Base-by-base conservation (phyloP, 1,140 invertebrate genomes). In the Temnothorax curvispinosus region DNA sequence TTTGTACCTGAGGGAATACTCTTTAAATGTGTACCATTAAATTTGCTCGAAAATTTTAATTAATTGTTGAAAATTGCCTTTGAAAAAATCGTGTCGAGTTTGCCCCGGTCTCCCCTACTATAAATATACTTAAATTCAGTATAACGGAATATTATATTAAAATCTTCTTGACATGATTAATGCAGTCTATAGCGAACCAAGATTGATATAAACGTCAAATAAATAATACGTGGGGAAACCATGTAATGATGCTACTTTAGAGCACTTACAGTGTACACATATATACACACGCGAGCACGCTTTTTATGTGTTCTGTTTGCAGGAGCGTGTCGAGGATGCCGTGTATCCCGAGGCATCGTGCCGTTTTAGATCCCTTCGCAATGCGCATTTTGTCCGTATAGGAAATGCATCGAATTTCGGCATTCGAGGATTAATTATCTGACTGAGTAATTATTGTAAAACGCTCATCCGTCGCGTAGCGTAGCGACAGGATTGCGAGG, bases 361-460 rank as follows among this genome's bases (percentile, higher is more conserved):
- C 58, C 52, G 78, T 80, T 77, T 67, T 15, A 72, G 80, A 52
- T 27, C 76, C 60, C 76, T 65, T 65, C 62, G 67, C 41, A 35
- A 41, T 27, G 8, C 56, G 8, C 56, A 47, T 84, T 15, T 60
- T 41, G 44, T 60, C 69, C 27, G 80, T 15, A 47, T 21, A 72
- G 38, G 69, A 62, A 60, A 84, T 47, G 80, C 69, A 72, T 69
- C 50, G 65, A 71, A 81, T 81, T 54, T 69, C 32, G 80, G 54
- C 27, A 74, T 84, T 84, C 41, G 80, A 75, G 80, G 71, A 84
- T 84, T 84, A 84, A 84, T 84, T 84, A 84, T 84, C 80, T 27
- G 80, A 84, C 80, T 60, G 80, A 75, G 69, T 84, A 84, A 84
- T 84, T 84, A 75, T 84, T 84, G 80, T 84, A 84, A 60, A 84